Evolutionary conservation across 2,888 invertebrate genomes (phyloP).

Genomic region (Drosophila lutescens): DNA sequence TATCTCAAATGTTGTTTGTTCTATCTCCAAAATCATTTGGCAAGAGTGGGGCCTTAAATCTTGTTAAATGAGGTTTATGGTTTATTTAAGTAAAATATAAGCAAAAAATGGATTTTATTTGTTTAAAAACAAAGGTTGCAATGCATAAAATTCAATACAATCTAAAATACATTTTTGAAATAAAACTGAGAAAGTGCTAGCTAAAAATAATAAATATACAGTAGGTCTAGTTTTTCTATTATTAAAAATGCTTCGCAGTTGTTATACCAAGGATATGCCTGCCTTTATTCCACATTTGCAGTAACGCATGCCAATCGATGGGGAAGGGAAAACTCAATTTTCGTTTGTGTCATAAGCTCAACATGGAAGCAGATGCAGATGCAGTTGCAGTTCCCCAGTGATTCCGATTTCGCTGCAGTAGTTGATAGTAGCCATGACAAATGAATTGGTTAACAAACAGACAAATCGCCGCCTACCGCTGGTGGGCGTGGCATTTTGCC

Average conservation of each 20-base stretch:
- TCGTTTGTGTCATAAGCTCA: constrained; percentile 19
- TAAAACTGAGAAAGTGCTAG: too few species aligned
- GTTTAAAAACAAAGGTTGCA: too few species aligned
- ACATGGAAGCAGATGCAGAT: neutral
- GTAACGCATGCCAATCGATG: neutral
- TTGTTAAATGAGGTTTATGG: neutral
- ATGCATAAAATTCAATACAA: too few species aligned
- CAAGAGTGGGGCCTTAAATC: neutral
- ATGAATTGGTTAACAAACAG: constrained; percentile 55
- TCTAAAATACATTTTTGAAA: too few species aligned
- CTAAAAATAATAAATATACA: too few species aligned
- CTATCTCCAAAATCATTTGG: neutral
- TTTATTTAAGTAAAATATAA: neutral
- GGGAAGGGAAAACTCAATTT: constrained; percentile 5
- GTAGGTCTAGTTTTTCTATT: neutral
- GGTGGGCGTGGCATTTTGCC: constrained; percentile 14
- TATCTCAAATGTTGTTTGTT: too few species aligned
- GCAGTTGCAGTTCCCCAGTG: constrained; percentile 1
- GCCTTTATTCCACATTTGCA: neutral
- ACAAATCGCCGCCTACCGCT: constrained; percentile 33
- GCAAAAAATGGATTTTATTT: too few species aligned
- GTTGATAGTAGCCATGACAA: constrained; percentile 32
- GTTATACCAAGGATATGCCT: neutral
- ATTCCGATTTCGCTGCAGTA: constrained; percentile 4
- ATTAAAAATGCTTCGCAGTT: neutral